Base-by-base conservation (phyloP, 2,113 vertebrate genomes). In the Microcebus jonahi region DNA sequence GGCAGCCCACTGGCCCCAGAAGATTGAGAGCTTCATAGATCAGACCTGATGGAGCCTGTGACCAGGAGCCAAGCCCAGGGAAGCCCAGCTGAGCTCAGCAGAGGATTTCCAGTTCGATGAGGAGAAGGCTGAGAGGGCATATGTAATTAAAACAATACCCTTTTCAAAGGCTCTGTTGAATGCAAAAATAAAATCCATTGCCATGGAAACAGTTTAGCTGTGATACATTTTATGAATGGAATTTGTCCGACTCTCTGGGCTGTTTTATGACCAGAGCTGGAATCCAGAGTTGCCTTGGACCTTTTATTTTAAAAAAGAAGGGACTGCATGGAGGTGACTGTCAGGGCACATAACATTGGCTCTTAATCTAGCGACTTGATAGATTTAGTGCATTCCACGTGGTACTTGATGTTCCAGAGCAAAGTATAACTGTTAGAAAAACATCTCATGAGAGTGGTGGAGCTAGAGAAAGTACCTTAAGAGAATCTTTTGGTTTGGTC, bases 271-370 rank as follows among this genome's bases (percentile, higher is more conserved):
- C 61, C 63, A 77, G 77, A 91, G 71, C 15, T 87, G 27, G 48
- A 81, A 93, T 86, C 73, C 81, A 93, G 29, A 29, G 13, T 53
- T 6, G 11, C 57, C 42, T 29, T 68, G 15, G 70, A 70, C 6
- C 23, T 81, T 83, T 84, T 27, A 25, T 85, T 92, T 94, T 77
- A 34, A 67, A 94, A 90, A 94, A 10, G 59, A 81, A 95, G 88
- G 1, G 10, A 14, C 45, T 86, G 7, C 10, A 15, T 17, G 29
- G 57, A 83, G 53, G 50, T 79, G 42, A 57, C 70, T 86, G 17
- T 85, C 31, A 63, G 93, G 61, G 25, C 59, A 65, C 20, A 1
- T 45, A 79, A 39, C 36, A 83, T 17, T 75, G 23, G 25, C 86
- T 92, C 45, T 84, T 68, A 80, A 77, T 80, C 23, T 31, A 27